Base-by-base conservation (phyloP, 2,888 invertebrate species). In the Barypeithes pellucidus region DNA sequence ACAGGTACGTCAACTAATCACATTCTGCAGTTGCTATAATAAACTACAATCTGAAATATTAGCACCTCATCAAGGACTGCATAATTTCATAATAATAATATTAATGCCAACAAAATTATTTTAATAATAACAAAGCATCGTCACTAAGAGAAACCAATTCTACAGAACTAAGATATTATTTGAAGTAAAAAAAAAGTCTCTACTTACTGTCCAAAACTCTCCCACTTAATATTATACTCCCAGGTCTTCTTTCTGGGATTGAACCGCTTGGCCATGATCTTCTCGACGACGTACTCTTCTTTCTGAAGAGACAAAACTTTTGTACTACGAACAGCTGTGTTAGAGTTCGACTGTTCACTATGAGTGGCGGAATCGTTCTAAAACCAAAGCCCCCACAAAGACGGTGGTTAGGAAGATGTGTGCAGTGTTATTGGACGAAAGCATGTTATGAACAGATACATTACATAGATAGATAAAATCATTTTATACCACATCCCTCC, bases 211-310 rank as follows among this genome's bases (percentile, higher is more conserved):
- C 92, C 89, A 80, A 92, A 93, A 59, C 93, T 92, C 83, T 95
- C 94, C 95, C 95, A 95, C 85, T 95, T 95, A 61, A 95, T 90
- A 81, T 95, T 87, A 86, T 95, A 95, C 86, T 95, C 95, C 78
- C 93, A 92, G 80, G 91, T 92, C 83, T 93, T 93, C 79, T 87
- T 88, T 14, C 92, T 88, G 7, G 94, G 93, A 87, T 95, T 95
- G 84, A 92, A 94, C 50, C 95, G 88, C 85, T 95, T 94, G 33
- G 94, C 94, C 57, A 95, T 89, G 75, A 95, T 95, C 87, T 93
- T 94, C 84, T 95, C 95, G 0, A 95, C 94, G 0, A 90, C 90
- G 82, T 90, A 93, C 83, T 95, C 94, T 11, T 90, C 86, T 77
- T 88, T 77, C 68, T 77, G 76, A 77, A 87, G 68, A 33, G 73